Percentiles rank a stretch among this genome's conserved stretches.
phyloP scores from a whole-genome alignment of 2,888 invertebrate species.

The Scaptomyza flava region DNA sequence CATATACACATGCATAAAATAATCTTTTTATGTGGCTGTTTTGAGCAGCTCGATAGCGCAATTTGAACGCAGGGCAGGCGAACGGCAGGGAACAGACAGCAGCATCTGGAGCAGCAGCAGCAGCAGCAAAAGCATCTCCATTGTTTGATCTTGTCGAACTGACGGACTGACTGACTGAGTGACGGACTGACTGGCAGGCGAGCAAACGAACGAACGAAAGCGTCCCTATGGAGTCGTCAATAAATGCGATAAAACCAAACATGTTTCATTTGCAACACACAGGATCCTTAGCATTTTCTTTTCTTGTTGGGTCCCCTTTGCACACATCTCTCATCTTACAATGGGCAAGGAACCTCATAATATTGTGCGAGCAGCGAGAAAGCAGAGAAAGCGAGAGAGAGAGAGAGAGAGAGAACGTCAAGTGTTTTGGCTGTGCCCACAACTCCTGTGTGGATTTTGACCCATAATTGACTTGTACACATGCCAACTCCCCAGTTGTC shows the following conservation, averaged over 20 bases:
- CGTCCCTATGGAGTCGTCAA: slow-evolving; percentile 79
- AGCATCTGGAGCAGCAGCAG: slow-evolving; percentile 31
- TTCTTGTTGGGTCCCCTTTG: slow-evolving; percentile 1
- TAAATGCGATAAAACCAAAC: slow-evolving; percentile 80
- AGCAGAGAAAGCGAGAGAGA: neutral
- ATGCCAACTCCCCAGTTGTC: slow-evolving; percentile 61
- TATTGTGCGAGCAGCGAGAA: slow-evolving; percentile 44
- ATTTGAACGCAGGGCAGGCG: slow-evolving; percentile 38
- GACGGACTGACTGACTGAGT: slow-evolving; percentile 21
- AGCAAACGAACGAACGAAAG: slow-evolving; percentile 47
- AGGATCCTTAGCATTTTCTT: slow-evolving; percentile 15
- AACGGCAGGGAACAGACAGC: slow-evolving; percentile 21
- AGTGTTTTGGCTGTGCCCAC: slow-evolving; percentile 38
- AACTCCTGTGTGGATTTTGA: slow-evolving; percentile 76
- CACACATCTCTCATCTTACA: slow-evolving; percentile 57
- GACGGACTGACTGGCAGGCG: slow-evolving; percentile 1
- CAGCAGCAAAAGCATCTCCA: slow-evolving; percentile 47
- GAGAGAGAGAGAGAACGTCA: slow-evolving; percentile 23
- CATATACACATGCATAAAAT: slow-evolving; percentile 60
- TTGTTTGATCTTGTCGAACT: slow-evolving; percentile 65
- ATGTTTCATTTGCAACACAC: slow-evolving; percentile 74
- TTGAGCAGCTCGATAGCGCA: slow-evolving; percentile 74
- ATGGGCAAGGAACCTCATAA: slow-evolving; percentile 43
- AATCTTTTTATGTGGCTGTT: slow-evolving; percentile 77
- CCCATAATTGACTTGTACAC: slow-evolving; percentile 80